These are phyloP conservation scores for Lucinisca nassula DNA, from an alignment of 2,888 invertebrate species.

Conservation along the genomic window DNA sequence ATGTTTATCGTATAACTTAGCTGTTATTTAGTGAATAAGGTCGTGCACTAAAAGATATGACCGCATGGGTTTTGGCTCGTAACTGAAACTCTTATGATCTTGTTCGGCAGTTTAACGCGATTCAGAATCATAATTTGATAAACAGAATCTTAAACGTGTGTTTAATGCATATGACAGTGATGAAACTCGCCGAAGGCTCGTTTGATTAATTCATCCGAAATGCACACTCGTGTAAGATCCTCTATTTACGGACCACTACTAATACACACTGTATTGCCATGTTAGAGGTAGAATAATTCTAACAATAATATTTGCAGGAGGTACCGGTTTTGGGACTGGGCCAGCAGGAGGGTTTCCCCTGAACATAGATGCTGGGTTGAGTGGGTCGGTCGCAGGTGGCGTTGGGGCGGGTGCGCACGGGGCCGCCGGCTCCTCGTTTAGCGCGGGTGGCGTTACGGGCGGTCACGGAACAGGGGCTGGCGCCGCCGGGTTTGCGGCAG, in stretches of 20 bases:
- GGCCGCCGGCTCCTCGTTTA: neutral
- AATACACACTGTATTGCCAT: neutral
- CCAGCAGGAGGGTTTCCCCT: neutral
- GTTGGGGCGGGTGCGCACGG: neutral
- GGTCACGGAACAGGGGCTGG: conserved; percentile 9
- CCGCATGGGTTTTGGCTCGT: too few species aligned
- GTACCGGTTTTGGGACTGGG: neutral
- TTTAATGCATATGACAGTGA: neutral
- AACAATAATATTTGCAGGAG: neutral
- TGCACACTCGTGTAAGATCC: too few species aligned
- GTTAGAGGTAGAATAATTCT: neutral
- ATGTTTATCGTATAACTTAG: too few species aligned
- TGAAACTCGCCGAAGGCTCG: too few species aligned
- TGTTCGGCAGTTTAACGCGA: too few species aligned
- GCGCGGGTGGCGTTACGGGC: neutral
- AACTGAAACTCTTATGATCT: too few species aligned
- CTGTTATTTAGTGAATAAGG: too few species aligned
- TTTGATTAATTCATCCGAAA: too few species aligned
- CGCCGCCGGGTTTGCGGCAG: neutral
- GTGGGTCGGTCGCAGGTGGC: neutral
- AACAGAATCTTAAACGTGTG: neutral
- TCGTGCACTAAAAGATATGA: too few species aligned
- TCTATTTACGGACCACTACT: too few species aligned
- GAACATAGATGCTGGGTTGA: neutral
- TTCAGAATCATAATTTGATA: too few species aligned